These are phyloP conservation scores for Trididemnum nubilum DNA, from an alignment of 23 tunicate species.

Conservation along the genomic window DNA sequence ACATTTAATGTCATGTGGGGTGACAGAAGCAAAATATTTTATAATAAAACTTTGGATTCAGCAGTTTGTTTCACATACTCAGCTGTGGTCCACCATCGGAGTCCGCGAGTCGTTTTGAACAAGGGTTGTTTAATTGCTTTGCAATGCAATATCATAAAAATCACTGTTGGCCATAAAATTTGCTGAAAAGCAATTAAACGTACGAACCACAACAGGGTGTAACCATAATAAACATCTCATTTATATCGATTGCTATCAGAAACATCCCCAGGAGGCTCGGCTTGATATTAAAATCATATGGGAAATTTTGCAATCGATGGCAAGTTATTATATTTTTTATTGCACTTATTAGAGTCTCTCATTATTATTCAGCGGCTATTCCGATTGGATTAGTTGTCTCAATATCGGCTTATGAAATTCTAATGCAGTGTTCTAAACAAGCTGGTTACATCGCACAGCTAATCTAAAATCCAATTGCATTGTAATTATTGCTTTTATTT, in stretches of 20 bases:
- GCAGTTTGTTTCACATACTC: too few species aligned
- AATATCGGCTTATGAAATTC: too few species aligned
- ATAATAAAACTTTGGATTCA: too few species aligned
- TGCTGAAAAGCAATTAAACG: not conserved
- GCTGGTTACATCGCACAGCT: too few species aligned
- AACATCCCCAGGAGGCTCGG: not conserved
- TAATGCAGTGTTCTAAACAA: too few species aligned
- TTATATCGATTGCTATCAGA: not conserved
- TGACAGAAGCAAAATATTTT: too few species aligned
- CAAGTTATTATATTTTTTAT: not conserved
- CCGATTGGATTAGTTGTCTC: not conserved
- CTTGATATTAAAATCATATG: conserved; percentile 22
- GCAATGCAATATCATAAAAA: not conserved
- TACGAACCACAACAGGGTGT: not conserved
- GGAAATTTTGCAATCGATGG: not conserved
- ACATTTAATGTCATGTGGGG: too few species aligned
- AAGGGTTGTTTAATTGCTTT: not conserved
- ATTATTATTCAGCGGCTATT: not conserved
- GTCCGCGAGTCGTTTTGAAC: too few species aligned
- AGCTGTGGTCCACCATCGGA: too few species aligned
- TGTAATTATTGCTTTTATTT: too few species aligned
- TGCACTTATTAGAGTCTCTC: not conserved
- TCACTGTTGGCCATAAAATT: not conserved
- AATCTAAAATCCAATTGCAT: too few species aligned
- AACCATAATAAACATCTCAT: conserved; percentile 5